Percentiles rank a stretch among this genome's conserved stretches.
Evolutionary conservation across 2,888 invertebrate species (phyloP).

Genomic region (Melitaea athalia): DNA sequence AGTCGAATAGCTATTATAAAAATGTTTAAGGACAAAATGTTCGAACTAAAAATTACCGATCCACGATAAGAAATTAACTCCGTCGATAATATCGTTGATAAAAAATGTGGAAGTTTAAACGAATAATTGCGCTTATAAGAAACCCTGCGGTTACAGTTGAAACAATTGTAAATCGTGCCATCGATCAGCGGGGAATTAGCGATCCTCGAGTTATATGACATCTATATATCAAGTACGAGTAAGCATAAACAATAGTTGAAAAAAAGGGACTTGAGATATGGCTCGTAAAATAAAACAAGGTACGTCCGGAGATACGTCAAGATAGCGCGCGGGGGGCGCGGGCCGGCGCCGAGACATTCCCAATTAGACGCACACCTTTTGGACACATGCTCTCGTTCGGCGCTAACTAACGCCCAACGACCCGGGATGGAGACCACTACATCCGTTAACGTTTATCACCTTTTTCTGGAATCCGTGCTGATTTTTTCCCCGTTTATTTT

Average conservation of each 20-base stretch:
- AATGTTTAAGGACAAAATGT: slow-evolving; percentile 1
- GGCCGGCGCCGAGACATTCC: slow-evolving; percentile 63
- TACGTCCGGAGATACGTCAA: slow-evolving; percentile 81
- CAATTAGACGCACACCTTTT: slow-evolving; percentile 82
- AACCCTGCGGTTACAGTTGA: not conserved
- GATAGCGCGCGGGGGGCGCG: slow-evolving; percentile 69
- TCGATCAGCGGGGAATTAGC: slow-evolving; percentile 63
- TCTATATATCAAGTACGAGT: slow-evolving; percentile 68
- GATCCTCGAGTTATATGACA: slow-evolving; percentile 59
- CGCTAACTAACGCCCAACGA: slow-evolving; percentile 71
- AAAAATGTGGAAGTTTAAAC: not conserved
- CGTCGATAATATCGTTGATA: not conserved
- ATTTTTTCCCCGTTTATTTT: slow-evolving; percentile 22
- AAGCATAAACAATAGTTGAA: slow-evolving; percentile 69
- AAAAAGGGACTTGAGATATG: slow-evolving; percentile 71
- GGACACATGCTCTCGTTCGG: slow-evolving; percentile 76
- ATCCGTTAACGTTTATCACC: slow-evolving; percentile 73
- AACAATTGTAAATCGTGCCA: slow-evolving; percentile 20
- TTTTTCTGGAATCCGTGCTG: slow-evolving; percentile 42
- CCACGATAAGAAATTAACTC: not conserved
- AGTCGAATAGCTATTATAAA: slow-evolving; percentile 8
- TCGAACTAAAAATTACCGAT: not conserved
- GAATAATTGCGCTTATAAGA: not conserved
- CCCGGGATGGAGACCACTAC: slow-evolving; percentile 63
- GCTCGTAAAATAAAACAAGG: slow-evolving; percentile 81